Percentiles rank a stretch among this genome's conserved stretches.
Conservation (phyloP, 53 echinoderm and acorn worm species). For the Paracentrotus lividus region DNA sequence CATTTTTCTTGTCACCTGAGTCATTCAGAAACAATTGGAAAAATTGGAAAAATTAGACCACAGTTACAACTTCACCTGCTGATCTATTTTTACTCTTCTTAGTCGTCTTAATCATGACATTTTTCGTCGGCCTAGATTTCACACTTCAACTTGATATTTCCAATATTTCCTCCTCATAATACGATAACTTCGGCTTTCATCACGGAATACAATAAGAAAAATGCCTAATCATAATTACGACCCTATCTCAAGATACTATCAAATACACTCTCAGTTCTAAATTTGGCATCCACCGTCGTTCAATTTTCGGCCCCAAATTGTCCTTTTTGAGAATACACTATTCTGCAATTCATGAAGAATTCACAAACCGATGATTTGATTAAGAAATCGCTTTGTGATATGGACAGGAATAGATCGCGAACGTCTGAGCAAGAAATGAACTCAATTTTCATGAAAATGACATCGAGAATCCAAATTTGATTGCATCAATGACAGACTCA, state of each 20-base stretch:
- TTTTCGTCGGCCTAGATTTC: slow-evolving; percentile 49
- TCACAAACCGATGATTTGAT: neutral
- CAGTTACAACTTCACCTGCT: neutral
- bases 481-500: slow-evolving; percentile 11
- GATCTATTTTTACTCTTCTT: slow-evolving; percentile 28
- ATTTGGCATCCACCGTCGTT: slow-evolving; percentile 6
- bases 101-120: slow-evolving; percentile 6
- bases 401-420: slow-evolving; percentile 40
- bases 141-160: slow-evolving; percentile 55
- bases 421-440: slow-evolving; percentile 60
- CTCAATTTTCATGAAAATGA: slow-evolving; percentile 53
- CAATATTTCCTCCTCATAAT: slow-evolving; percentile 47
- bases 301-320: slow-evolving; percentile 51
- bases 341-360: slow-evolving; percentile 49
- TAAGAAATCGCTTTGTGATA: slow-evolving; percentile 50
- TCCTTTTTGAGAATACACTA: slow-evolving; percentile 35
- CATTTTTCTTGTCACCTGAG: neutral
- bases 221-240: slow-evolving; percentile 55
- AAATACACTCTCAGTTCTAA: slow-evolving; percentile 33
- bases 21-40: slow-evolving; percentile 29
- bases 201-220: slow-evolving; percentile 20
- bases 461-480: neutral
- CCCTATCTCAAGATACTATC: slow-evolving; percentile 36
- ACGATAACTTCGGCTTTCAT: slow-evolving; percentile 35
- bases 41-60: slow-evolving; percentile 19